These are phyloP conservation scores for Leuciscus waleckii DNA, from an alignment of 2,797 vertebrate genomes.

Conservation along the genomic window DNA sequence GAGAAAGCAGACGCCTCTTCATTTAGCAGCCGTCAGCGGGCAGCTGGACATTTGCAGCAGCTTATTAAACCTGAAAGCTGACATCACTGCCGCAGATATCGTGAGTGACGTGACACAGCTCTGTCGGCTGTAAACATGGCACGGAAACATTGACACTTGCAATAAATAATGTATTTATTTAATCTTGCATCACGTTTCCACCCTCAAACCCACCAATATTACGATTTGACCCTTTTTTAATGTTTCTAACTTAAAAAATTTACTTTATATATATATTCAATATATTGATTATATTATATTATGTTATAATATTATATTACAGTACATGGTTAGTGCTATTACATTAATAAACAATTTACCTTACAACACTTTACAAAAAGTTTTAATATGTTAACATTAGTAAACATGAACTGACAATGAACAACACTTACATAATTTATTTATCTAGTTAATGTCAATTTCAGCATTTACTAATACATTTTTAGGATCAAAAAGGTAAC, in stretches of 20 bases:
- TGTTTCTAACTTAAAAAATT: too few relatives aligned
- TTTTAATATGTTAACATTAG: background rate
- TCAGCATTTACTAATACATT: background rate
- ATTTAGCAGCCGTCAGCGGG: conserved; percentile 58
- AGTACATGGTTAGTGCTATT: background rate
- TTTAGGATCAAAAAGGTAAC: background rate
- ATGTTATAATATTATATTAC: background rate
- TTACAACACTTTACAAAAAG: too few relatives aligned
- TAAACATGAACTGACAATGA: background rate
- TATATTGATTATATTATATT: background rate
- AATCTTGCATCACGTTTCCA: background rate
- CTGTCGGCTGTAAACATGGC: too few relatives aligned
- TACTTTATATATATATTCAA: background rate
- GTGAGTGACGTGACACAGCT: conserved; percentile 48
- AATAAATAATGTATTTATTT: background rate
- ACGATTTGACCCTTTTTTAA: background rate
- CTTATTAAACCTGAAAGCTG: conserved; percentile 62
- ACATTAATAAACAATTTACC: too few relatives aligned
- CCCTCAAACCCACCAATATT: background rate
- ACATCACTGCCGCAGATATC: conserved; percentile 60
- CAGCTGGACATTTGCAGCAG: conserved; percentile 67
- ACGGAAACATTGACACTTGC: background rate
- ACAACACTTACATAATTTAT: background rate
- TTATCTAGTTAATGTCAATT: background rate
- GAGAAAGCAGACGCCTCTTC: conserved; percentile 58